phyloP scores from a whole-genome alignment of 2,888 invertebrate species.

The Nemapogon koenigi region DNA sequence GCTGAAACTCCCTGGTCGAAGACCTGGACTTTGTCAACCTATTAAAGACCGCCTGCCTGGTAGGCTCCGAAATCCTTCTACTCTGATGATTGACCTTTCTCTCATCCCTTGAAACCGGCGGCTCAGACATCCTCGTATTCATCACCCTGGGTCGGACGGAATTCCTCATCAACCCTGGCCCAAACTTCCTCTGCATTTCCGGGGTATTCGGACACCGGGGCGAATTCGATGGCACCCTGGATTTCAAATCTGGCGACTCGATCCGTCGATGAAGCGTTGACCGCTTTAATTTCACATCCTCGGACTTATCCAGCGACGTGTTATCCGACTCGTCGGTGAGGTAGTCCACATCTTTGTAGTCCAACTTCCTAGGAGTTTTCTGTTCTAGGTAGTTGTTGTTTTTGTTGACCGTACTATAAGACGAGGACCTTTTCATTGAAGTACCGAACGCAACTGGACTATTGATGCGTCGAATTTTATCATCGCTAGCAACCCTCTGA shows the following conservation, averaged over 20 bases:
- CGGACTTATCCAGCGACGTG: conserved; percentile 39
- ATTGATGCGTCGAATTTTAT: conserved; percentile 22
- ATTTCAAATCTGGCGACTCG: conserved; percentile 58
- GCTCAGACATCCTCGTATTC: conserved; percentile 68
- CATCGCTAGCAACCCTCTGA: conserved; percentile 33
- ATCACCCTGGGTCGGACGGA: conserved; percentile 49
- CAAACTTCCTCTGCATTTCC: conserved; percentile 66
- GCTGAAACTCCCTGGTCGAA: conserved; percentile 52
- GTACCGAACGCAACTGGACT: conserved; percentile 30
- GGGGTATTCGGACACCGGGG: conserved; percentile 68
- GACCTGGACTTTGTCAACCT: conserved; percentile 56
- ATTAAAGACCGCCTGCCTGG: conserved; percentile 41
- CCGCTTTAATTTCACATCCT: conserved; percentile 69
- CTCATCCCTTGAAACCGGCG: conserved; percentile 44
- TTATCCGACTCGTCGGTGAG: conserved; percentile 53
- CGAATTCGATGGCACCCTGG: conserved; percentile 45
- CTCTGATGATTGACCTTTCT: conserved; percentile 50
- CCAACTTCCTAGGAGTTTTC: conserved; percentile 24
- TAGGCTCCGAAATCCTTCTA: conserved; percentile 44
- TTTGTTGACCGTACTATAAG: conserved; percentile 64
- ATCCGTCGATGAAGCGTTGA: conserved; percentile 74
- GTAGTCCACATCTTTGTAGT: conserved; percentile 33
- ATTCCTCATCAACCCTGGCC: conserved; percentile 50
- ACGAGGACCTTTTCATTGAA: conserved; percentile 71
- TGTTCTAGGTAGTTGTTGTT: conserved; percentile 46